These are phyloP conservation scores for Corythaeola cristata DNA, from an alignment of 2,113 vertebrate species.

Conservation along the genomic window DNA sequence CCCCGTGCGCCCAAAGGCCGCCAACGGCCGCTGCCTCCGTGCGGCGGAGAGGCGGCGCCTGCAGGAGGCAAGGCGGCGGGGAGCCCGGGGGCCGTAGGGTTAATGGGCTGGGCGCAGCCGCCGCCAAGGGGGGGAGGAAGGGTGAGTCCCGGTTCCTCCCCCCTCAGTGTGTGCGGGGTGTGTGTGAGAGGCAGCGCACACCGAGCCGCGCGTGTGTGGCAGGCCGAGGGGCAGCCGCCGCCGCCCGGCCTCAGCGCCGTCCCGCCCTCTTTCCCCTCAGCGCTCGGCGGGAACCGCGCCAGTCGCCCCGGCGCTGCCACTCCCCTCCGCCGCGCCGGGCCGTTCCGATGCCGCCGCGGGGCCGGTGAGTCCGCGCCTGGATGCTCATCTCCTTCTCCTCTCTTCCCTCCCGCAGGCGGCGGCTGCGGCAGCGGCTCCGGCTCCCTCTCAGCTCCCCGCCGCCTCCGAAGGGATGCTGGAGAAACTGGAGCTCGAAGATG, in stretches of 20 bases:
- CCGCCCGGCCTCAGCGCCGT: background rate
- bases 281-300: background rate
- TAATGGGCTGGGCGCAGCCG: slow-evolving; percentile 1
- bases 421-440: slow-evolving; percentile 41
- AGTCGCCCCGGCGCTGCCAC: background rate
- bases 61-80: background rate
- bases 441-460: slow-evolving; percentile 75
- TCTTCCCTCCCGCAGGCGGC: slow-evolving; percentile 56
- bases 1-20: background rate
- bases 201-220: background rate
- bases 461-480: slow-evolving; percentile 90
- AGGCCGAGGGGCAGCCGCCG: slow-evolving; percentile 1
- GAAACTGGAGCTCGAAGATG: slow-evolving; percentile 88
- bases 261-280: background rate
- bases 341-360: slow-evolving; percentile 31
- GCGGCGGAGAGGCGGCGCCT: background rate
- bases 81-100: background rate
- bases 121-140: background rate
- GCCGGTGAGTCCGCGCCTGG: slow-evolving; percentile 45
- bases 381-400: slow-evolving; percentile 60
- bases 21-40: background rate
- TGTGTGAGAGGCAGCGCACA: background rate
- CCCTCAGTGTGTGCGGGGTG: background rate
- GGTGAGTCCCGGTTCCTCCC: slow-evolving; percentile 16
- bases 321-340: background rate